These are phyloP conservation scores for Austrolebias charrua DNA, from an alignment of 2,797 vertebrate genomes.

Conservation along the genomic window DNA sequence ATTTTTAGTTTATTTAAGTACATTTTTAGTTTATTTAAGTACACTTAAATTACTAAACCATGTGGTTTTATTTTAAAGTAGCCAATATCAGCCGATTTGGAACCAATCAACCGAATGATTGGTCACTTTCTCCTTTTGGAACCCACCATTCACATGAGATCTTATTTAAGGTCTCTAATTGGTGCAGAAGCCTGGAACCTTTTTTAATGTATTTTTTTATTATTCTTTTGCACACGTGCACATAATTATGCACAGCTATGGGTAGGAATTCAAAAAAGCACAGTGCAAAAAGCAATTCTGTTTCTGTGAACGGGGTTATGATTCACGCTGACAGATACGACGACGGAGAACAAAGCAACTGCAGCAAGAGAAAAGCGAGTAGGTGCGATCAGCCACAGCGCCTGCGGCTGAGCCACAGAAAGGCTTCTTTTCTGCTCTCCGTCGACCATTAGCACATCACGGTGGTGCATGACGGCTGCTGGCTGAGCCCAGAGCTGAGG, in stretches of 20 bases:
- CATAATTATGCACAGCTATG: slow-evolving; percentile 14
- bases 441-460: slow-evolving; percentile 45
- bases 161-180: slow-evolving; percentile 20
- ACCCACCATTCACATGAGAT: slow-evolving; percentile 4
- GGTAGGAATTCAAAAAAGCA: slow-evolving; percentile 30
- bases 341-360: slow-evolving; percentile 26
- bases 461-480: slow-evolving; percentile 13
- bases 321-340: slow-evolving; percentile 60
- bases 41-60: too few species aligned
- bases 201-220: neutral
- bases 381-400: slow-evolving; percentile 39
- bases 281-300: slow-evolving; percentile 47
- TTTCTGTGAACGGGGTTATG: slow-evolving; percentile 42
- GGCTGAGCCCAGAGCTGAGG: slow-evolving; percentile 21
- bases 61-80: too few species aligned
- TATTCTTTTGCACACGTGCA: slow-evolving; percentile 20
- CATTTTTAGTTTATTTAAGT: too few species aligned
- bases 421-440: slow-evolving; percentile 33
- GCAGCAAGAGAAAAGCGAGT: slow-evolving; percentile 17
- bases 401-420: slow-evolving; percentile 34
- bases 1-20: too few species aligned
- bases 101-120: too few species aligned
- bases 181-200: slow-evolving; percentile 20
- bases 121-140: too few species aligned
- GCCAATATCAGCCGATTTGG: neutral